These are phyloP conservation scores for Trochalopteron elliotii DNA, from an alignment of 2,113 vertebrate species.

Conservation along the genomic window DNA sequence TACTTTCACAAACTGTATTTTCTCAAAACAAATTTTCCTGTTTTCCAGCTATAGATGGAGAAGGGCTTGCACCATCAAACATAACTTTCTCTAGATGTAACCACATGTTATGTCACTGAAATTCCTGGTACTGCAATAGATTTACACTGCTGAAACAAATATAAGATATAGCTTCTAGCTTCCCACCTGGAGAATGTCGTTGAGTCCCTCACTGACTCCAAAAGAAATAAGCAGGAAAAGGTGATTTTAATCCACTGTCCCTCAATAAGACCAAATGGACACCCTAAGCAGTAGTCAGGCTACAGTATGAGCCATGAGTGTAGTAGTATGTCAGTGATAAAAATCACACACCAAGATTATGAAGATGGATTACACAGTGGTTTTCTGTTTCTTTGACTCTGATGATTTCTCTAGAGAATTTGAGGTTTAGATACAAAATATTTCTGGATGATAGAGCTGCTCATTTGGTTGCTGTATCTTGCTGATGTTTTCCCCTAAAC, in stretches of 20 bases:
- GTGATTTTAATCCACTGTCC: neutral
- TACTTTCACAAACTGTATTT: neutral
- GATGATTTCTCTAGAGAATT: neutral
- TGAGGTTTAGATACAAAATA: neutral
- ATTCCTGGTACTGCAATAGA: neutral
- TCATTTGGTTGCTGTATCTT: neutral
- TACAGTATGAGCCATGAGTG: neutral
- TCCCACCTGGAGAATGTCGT: neutral
- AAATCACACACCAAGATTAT: slow-evolving; percentile 11
- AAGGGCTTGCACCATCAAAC: neutral
- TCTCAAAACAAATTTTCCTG: neutral
- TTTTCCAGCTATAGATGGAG: neutral
- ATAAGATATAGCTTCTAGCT: neutral
- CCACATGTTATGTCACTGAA: neutral
- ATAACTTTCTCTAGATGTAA: neutral
- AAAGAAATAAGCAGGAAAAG: neutral
- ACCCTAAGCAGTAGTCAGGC: neutral
- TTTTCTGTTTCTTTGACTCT: neutral
- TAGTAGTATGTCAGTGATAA: neutral
- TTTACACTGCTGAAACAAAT: neutral
- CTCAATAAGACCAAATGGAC: neutral
- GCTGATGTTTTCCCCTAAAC: neutral
- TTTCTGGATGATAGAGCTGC: neutral
- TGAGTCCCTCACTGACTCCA: neutral
- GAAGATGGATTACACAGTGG: neutral